Base-by-base conservation (phyloP, 2,888 invertebrate species). In the Cantharis lateralis region DNA sequence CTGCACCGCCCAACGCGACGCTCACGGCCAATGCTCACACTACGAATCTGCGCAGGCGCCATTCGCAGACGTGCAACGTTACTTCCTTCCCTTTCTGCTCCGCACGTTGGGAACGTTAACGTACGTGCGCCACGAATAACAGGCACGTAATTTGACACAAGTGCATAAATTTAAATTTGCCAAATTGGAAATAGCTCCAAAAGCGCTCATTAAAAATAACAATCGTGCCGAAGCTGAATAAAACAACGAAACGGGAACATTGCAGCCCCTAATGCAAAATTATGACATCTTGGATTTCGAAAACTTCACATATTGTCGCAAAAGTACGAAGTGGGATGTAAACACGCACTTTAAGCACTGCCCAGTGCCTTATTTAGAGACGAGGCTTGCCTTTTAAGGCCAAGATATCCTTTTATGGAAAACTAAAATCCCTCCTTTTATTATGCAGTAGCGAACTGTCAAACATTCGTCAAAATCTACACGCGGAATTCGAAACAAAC, bases 351-450 rank as follows among this genome's bases (percentile, higher is more conserved):
- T 83, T 83, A 89, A 89, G 91, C 91, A 91, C 92, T 91, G 93
- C 92, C 93, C 92, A 91, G 91, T 91, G 91, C 94, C 94, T 93
- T 94, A 94, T 94, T 94, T 94, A 94, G 94, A 93, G 92, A 90
- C 91, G 91, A 90, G 90, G 92, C 92, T 90, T 93, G 90, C 94
- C 94, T 92, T 94, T 94, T 94, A 94, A 92, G 94, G 94, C 90
- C 91, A 91, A 92, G 91, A 91, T 92, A 91, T 91, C 92, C 94
- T 92, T 93, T 93, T 92, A 93, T 92, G 93, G 94, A 90, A 91
- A 93, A 91, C 92, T 91, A 91, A 92, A 92, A 93, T 93, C 93
- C 93, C 93, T 93, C 93, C 92, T 92, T 87, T 87, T 77, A 75
- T 66, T 72, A 74, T 77, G 79, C 79, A 77, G 78, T 77, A 74